Evolutionary conservation across 1,140 invertebrate species (phyloP).

Genomic region (Ceratosolen solmsi): DNA sequence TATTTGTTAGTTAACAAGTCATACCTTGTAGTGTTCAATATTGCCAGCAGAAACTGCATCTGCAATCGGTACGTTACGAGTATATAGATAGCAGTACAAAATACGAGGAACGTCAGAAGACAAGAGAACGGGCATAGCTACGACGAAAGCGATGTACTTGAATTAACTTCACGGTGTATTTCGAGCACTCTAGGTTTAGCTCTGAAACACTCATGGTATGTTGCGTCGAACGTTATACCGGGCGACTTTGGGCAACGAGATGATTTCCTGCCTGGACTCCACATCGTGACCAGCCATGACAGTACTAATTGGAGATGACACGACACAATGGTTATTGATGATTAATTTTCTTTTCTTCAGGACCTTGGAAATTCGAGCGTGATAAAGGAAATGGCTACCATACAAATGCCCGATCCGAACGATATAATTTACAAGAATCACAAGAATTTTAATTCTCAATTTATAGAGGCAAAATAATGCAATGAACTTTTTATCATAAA

Average conservation of each 20-base stretch:
- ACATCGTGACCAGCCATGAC: neutral
- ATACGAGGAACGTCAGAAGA: slow-evolving; percentile 51
- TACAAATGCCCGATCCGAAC: no score
- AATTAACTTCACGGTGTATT: slow-evolving; percentile 68
- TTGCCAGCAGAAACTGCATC: neutral
- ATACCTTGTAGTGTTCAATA: neutral
- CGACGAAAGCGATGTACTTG: slow-evolving; percentile 66
- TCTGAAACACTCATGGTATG: slow-evolving; percentile 64
- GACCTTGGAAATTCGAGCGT: no score
- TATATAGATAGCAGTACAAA: slow-evolving; percentile 29
- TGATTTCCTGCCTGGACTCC: slow-evolving; percentile 25
- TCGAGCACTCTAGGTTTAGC: slow-evolving; percentile 69
- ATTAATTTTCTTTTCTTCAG: neutral
- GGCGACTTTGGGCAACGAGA: slow-evolving; percentile 16
- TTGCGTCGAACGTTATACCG: slow-evolving; percentile 53
- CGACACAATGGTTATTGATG: neutral
- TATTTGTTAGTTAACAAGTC: neutral
- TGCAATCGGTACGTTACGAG: slow-evolving; percentile 25
- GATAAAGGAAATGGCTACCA: no score
- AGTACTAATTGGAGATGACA: neutral
- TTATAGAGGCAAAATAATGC: no score
- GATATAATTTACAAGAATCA: no score
- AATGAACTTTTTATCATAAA: no score
- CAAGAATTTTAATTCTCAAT: no score
- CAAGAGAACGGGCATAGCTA: slow-evolving; percentile 54